These are phyloP conservation scores for Mimumesa dahlbomi DNA, from an alignment of 2,888 invertebrate genomes.

Conservation along the genomic window DNA sequence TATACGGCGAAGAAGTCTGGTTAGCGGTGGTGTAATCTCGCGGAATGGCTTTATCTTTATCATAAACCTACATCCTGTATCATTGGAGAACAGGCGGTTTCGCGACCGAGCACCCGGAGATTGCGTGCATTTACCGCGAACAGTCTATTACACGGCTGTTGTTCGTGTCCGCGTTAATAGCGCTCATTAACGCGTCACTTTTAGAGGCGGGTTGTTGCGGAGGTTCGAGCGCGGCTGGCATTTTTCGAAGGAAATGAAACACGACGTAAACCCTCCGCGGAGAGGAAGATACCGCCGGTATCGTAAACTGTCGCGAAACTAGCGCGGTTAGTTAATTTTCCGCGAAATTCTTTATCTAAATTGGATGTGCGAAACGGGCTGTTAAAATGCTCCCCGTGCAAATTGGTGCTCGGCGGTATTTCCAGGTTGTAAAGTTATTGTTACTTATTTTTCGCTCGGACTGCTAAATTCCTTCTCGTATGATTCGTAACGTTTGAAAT, in stretches of 20 bases:
- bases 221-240: not conserved
- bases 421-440: no score
- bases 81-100: not conserved
- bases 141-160: constrained; percentile 5
- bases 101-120: not conserved
- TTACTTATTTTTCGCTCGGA: no score
- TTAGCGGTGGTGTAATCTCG: not conserved
- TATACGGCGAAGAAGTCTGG: constrained; percentile 5
- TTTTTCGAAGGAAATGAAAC: constrained; percentile 26
- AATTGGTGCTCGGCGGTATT: no score
- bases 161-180: constrained; percentile 2
- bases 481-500: no score
- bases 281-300: no score
- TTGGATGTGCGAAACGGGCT: constrained; percentile 59
- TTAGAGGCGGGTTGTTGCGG: not conserved
- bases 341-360: constrained; percentile 65
- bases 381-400: constrained; percentile 49
- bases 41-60: constrained; percentile 43
- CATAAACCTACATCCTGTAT: constrained; percentile 21
- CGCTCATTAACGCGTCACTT: constrained; percentile 9
- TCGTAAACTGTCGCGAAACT: no score
- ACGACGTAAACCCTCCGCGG: no score
- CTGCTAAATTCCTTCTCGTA: no score
- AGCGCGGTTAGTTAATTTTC: constrained; percentile 28
- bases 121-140: not conserved